phyloP scores from a whole-genome alignment of 1,140 invertebrate species.

The Zeugodacus cucurbitae region DNA sequence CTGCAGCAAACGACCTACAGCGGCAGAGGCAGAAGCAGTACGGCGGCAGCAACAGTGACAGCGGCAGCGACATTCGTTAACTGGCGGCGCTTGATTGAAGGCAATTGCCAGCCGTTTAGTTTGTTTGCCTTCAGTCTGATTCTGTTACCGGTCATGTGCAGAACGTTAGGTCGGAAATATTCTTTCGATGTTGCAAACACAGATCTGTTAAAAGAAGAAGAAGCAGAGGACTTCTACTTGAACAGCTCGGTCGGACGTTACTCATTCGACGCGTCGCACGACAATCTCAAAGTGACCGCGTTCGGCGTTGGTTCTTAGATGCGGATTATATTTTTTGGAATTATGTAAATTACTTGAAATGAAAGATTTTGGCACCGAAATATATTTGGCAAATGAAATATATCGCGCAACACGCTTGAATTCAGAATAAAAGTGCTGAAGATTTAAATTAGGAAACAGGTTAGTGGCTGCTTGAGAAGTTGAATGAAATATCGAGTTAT shows the following conservation, averaged over 20 bases:
- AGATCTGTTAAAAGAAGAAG: neutral
- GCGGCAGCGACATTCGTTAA: neutral
- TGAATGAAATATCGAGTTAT: neutral
- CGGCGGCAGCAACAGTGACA: neutral
- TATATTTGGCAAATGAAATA: too few species aligned
- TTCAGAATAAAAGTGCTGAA: neutral
- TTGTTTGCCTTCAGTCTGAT: conserved; percentile 25
- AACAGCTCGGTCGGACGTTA: neutral
- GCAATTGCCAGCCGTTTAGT: neutral
- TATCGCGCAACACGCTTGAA: too few species aligned
- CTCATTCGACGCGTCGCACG: conserved; percentile 5
- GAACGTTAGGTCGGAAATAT: neutral
- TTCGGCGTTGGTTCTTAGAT: neutral
- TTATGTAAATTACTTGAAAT: neutral
- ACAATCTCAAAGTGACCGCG: neutral
- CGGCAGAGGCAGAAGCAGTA: neutral
- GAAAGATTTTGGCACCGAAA: neutral
- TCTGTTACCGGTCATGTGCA: conserved; percentile 3
- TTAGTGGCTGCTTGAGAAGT: neutral
- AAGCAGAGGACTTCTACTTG: neutral
- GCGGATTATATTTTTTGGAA: neutral
- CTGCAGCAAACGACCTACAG: neutral
- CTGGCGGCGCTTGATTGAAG: too few species aligned
- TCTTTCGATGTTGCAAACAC: neutral
- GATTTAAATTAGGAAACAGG: neutral